phyloP scores from a whole-genome alignment of 2,113 vertebrate genomes.

The Columba livia region DNA sequence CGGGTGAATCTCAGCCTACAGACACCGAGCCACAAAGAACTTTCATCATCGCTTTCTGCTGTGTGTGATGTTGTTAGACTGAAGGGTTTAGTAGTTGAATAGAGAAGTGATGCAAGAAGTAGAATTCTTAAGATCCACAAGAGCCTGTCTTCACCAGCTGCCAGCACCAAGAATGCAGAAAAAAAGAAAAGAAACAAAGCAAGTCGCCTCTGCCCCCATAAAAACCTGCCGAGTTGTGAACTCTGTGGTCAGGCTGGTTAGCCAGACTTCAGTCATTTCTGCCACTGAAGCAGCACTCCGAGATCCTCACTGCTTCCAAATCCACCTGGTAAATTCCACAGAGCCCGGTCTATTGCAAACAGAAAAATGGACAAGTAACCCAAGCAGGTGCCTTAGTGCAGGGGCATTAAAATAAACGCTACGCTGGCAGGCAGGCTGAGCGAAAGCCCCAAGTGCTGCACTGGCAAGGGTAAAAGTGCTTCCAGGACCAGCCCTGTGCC shows the following conservation, averaged over 20 bases:
- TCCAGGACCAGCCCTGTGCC: accelerated
- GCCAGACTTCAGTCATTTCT: background rate
- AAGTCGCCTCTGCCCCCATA: background rate
- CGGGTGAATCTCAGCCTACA: background rate
- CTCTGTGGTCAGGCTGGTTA: background rate
- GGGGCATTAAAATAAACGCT: background rate
- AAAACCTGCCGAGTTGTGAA: background rate
- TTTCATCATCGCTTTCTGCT: background rate
- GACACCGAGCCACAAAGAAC: background rate
- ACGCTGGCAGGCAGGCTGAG: accelerated
- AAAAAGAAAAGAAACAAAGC: background rate
- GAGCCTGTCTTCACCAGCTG: background rate
- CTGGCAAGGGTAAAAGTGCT: accelerated
- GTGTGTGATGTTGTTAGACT: background rate
- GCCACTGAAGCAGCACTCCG: background rate
- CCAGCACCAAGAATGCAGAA: background rate
- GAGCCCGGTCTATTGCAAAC: background rate
- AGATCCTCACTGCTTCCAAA: background rate
- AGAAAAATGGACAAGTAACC: accelerated
- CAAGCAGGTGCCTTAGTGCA: background rate
- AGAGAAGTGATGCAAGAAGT: background rate
- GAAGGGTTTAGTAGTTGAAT: background rate
- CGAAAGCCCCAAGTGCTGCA: accelerated
- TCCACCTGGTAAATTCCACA: background rate
- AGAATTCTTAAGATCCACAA: background rate